These are phyloP conservation scores for Telmatherina bonti DNA, from an alignment of 2,797 vertebrate genomes.

Conservation along the genomic window DNA sequence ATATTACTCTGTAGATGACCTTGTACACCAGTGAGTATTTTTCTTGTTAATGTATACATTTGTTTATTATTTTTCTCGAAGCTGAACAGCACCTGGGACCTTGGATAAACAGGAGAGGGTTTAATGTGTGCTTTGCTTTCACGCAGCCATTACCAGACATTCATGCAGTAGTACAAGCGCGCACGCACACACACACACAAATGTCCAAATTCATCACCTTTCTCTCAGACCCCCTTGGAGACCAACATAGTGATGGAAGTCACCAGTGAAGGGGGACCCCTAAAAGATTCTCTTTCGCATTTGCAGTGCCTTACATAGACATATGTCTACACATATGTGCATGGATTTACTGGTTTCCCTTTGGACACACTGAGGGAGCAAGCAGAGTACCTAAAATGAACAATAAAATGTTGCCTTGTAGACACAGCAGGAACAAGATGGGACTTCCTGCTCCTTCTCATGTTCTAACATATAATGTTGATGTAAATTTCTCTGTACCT, in stretches of 20 bases:
- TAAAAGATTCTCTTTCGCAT: conserved; percentile 42
- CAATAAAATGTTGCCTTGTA: neutral
- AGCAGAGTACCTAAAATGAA: neutral
- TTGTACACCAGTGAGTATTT: conserved; percentile 53
- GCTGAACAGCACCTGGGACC: conserved; percentile 63
- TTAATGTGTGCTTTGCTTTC: conserved; percentile 55
- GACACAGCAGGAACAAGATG: conserved; percentile 15
- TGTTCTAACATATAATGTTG: neutral
- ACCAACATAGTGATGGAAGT: conserved; percentile 20
- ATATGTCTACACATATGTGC: conserved; percentile 4
- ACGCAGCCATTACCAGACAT: conserved; percentile 35
- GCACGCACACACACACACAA: conserved; percentile 29
- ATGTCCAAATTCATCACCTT: conserved; percentile 39
- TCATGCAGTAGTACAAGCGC: conserved; percentile 4
- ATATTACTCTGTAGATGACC: conserved; percentile 28
- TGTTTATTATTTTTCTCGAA: conserved; percentile 73
- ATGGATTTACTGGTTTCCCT: conserved; percentile 9
- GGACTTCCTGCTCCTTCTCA: conserved; percentile 14
- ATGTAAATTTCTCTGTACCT: neutral
- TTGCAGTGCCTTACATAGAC: conserved; percentile 17
- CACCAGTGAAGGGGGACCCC: conserved; percentile 35
- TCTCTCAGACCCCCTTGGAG: conserved; percentile 31
- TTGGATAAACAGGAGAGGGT: conserved; percentile 70
- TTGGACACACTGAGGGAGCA: neutral
- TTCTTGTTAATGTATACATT: conserved; percentile 58